phyloP scores from a whole-genome alignment of 2,797 vertebrate genomes.

The Molossus alvarezi region DNA sequence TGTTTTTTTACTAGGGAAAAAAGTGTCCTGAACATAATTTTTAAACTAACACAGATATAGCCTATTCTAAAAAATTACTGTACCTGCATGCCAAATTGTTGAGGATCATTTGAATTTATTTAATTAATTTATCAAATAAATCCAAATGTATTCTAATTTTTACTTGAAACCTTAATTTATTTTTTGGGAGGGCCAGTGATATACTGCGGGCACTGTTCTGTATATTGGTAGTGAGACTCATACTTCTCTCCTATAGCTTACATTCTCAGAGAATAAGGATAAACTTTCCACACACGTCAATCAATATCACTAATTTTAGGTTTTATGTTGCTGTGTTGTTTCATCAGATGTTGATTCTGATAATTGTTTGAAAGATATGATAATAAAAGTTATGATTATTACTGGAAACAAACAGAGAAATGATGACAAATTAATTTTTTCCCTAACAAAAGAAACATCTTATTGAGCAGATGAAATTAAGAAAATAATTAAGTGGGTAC shows the following conservation, averaged over 20 bases:
- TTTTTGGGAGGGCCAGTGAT: too few species aligned
- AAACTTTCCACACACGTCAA: not conserved
- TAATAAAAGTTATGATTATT: not conserved
- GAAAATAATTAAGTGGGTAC: not conserved
- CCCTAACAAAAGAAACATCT: not conserved
- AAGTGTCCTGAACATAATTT: not conserved
- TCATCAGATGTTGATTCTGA: not conserved
- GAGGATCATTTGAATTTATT: not conserved
- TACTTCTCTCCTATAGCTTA: not conserved
- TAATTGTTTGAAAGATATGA: not conserved
- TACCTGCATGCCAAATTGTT: not conserved
- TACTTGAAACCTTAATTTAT: not conserved
- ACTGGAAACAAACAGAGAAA: conserved; percentile 36
- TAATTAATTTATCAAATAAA: not conserved
- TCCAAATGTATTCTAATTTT: not conserved
- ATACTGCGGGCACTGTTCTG: not conserved
- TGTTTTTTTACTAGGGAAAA: not conserved
- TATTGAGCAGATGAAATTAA: not conserved
- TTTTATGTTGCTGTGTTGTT: not conserved
- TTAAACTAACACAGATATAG: not conserved
- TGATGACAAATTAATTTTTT: not conserved
- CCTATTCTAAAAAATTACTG: not conserved
- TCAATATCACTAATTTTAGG: not conserved
- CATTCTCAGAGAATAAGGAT: not conserved
- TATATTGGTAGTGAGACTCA: not conserved